Evolutionary conservation across 2,113 vertebrate genomes (phyloP), one percentile per base, ranked within the genome.

Genomic region (Pseudorasbora parva): DNA sequence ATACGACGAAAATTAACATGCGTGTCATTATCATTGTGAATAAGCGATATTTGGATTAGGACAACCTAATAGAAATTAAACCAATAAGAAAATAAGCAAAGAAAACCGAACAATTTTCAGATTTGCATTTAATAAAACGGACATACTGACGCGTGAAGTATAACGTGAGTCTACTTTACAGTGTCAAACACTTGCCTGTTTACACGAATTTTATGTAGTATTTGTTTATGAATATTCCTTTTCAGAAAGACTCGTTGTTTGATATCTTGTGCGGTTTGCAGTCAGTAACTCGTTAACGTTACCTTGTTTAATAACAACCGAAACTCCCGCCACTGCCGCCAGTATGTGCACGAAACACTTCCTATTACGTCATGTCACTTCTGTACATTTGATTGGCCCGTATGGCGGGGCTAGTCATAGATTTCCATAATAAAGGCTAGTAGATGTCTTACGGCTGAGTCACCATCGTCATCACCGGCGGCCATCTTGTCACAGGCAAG

Each of bases 301-400:
- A 79, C 41, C 41, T n/a, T 47, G 59, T 33, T 79, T 49, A 11
- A 45, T 62, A 78, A 78, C 56, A 60, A 64, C 8, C 5, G 19
- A 79, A 79, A 49, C 60, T 79, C 77, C 77, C 77, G 77, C 77
- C 77, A 49, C 60, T 79, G 59, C 77, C 77, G 77, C 77, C 77
- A 49, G n/a, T 47, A 19, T 47, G 8, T 30, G 9, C 9, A 49
- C 6, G 27, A 64, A 47, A 49, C 60, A 11, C 77, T 79, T 79
- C 77, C 77, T 30, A 4, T 2, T 8, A 30, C 59, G 77, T 79
- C 77, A 51, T 66, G 21, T 27, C 43, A 5, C 17, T 19, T 66
- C 41, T 8, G 77, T 21, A 11, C 41, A n/a, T 64, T 12, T 79
- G 77, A 66, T 79, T 79, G 77, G 59, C 8, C 25, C 23, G 0